A percentile compares a stretch with the other conserved stretches of the same genome.
These are phyloP conservation scores for Ploceus nigricollis DNA, from an alignment of 2,113 vertebrate genomes.

Conservation along the genomic window DNA sequence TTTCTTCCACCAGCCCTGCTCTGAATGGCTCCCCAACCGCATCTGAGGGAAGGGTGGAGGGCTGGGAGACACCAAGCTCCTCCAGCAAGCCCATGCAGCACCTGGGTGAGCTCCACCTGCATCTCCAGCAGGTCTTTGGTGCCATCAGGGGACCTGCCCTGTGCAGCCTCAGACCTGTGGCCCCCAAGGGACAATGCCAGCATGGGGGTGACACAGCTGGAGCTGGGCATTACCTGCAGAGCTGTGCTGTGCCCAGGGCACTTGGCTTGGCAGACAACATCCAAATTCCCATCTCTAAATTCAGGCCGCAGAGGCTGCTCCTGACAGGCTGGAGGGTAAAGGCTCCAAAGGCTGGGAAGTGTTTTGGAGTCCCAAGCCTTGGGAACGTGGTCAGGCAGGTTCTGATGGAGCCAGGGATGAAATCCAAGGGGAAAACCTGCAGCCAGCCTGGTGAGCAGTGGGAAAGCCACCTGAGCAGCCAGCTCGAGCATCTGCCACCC, in stretches of 20 bases:
- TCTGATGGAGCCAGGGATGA: not conserved
- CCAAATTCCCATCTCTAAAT: not conserved
- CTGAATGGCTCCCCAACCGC: not conserved
- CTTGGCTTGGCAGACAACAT: not conserved
- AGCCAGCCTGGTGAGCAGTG: not conserved
- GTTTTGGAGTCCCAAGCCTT: not conserved
- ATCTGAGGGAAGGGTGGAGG: not conserved
- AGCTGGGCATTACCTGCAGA: not conserved
- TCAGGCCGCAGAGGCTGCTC: no score
- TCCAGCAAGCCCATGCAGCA: not conserved
- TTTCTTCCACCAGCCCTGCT: not conserved
- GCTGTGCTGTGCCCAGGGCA: not conserved
- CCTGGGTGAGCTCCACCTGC: not conserved
- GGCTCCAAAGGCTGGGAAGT: not conserved
- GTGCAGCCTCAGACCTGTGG: not conserved
- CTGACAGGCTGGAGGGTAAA: not conserved
- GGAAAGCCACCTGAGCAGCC: not conserved
- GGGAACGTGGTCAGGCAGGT: rapidly evolving
- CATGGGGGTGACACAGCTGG: not conserved
- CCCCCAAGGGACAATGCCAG: not conserved
- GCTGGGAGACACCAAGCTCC: not conserved
- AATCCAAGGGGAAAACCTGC: not conserved
- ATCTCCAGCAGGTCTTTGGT: not conserved
- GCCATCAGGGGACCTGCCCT: not conserved
- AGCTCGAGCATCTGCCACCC: not conserved